Base-by-base conservation (phyloP, 1,140 invertebrate species). In the Helicoverpa armigera region DNA sequence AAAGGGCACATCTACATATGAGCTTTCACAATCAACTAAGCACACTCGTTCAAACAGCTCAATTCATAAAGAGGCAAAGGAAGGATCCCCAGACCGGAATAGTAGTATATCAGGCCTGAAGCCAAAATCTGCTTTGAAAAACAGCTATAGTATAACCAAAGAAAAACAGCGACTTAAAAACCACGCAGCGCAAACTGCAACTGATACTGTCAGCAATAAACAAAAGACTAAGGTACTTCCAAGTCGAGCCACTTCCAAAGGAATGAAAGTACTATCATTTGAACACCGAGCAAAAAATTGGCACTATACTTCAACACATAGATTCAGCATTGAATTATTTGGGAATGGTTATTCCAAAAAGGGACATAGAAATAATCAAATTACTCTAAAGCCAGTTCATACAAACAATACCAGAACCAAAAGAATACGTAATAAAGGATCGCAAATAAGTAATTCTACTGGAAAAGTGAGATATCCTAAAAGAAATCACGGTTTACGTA, bases 401-500 rank as follows among this genome's bases (percentile, higher is more conserved):
- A 13, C 50, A 23, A 18, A 7, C 16, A 16, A 14, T 50, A 29
- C 51, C 18, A 58, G 43, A 67, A 61, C 7, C n/a, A 60, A n/a
- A 54, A 3, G 43, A 31, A n/a, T 43, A 48, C 16, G 43, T 11
- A 60, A 69, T 14, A 73, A 72, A 58, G 12, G 53, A 31, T 70
- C 61, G 29, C 58, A 82, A 60, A 79, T 65, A 54, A 74, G 31
- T 65, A 74, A n/a, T 69, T 61, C 63, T 14, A 60, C 65, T 18
- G 65, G 43, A 69, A 77, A 77, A 70, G 53, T 63, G 3, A 76
- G 50, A 18, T n/a, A 18, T 14, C 58, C 75, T n/a, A 16, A 14
- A 51, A 77, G 11, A 14, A 78, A 73, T 48, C 48, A 56, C 48
- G 58, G 16, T 48, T 63, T 82, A 48, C 65, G 18, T 16, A 78